These are phyloP conservation scores for Thereva unica DNA, from an alignment of 2,888 invertebrate genomes.

Conservation along the genomic window DNA sequence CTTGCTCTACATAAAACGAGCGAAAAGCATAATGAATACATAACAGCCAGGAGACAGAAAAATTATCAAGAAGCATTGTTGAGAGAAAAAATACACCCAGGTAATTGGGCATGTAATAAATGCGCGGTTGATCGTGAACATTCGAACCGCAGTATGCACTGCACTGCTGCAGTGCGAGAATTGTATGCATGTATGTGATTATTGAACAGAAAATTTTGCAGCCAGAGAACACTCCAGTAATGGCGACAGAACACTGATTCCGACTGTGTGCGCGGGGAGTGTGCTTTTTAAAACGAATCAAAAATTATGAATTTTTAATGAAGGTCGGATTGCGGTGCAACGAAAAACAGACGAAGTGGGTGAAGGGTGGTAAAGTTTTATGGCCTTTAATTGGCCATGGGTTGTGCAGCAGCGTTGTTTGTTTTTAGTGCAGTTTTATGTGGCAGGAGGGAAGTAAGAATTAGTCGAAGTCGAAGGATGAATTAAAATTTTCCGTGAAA, in stretches of 20 bases:
- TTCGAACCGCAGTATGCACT: constrained; percentile 15
- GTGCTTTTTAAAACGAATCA: constrained; percentile 26
- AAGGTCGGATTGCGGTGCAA: neutral
- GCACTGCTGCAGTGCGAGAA: constrained; percentile 16
- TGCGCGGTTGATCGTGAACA: constrained; percentile 24
- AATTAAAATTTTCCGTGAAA: too few species aligned
- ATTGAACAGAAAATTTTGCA: too few species aligned
- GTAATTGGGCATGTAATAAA: constrained; percentile 35
- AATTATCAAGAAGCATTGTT: constrained; percentile 27
- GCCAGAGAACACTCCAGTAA: neutral
- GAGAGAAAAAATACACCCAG: constrained; percentile 13
- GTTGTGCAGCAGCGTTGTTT: too few species aligned
- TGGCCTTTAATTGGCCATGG: too few species aligned
- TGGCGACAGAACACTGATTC: constrained; percentile 7
- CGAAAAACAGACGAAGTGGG: too few species aligned
- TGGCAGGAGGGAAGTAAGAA: too few species aligned
- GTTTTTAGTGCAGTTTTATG: too few species aligned
- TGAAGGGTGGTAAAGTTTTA: too few species aligned
- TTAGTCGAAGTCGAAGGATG: too few species aligned
- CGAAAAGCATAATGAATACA: constrained; percentile 29
- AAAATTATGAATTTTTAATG: constrained; percentile 28
- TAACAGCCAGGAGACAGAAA: constrained; percentile 25
- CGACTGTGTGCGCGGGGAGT: constrained; percentile 5
- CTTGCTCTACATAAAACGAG: constrained; percentile 6
- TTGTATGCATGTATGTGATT: neutral